Evolutionary conservation across 1,140 invertebrate species (phyloP), one percentile per base, ranked within the genome.

Genomic region (Radopholus similis): DNA sequence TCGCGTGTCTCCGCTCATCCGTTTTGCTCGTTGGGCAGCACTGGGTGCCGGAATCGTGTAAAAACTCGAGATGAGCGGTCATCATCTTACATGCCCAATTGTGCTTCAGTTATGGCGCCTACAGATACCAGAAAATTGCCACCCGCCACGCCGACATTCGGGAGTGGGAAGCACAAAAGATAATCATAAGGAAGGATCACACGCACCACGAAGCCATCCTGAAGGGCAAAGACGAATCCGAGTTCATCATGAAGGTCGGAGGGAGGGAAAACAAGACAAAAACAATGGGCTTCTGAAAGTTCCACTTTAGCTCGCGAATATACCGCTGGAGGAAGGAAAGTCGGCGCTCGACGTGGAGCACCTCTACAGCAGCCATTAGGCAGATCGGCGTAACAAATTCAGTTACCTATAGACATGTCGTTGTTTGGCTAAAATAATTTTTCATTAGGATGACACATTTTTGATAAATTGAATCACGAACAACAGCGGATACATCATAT

Each of bases 21-120:
- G 63, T 23, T 37, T 63, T 38, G 63, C 63, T 21, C 63, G 63
- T 28, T 64, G 63, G 63, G 32, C 63, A 13, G 63, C 63, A 6
- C 63, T 64, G 37, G 63, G 57, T 11, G 18, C 28, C 9, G 63
- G 63, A 18, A 64, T 64, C 21, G 32, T 66, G 49, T 64, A 9
- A 18, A 44, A 35, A 9, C 34, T 57, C 23, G n/a, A n/a, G n/a
- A n/a, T n/a, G n/a, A n/a, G n/a, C n/a, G n/a, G n/a, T n/a, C n/a
- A 40, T 9, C 38, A 40, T 8, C n/a, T 40, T 40, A 40, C 38
- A 40, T 5, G 5, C 26, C 26, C 13, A 32, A 57, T 37, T 9
- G 4, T 21, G 38, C 18, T 60, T 49, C 47, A 62, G 59, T 15
- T 62, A 62, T 62, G 63, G 63, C 11, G 34, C 34, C 40, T 9